phyloP scores from a whole-genome alignment of 2,113 vertebrate species.

The Oncorhynchus mykiss region DNA sequence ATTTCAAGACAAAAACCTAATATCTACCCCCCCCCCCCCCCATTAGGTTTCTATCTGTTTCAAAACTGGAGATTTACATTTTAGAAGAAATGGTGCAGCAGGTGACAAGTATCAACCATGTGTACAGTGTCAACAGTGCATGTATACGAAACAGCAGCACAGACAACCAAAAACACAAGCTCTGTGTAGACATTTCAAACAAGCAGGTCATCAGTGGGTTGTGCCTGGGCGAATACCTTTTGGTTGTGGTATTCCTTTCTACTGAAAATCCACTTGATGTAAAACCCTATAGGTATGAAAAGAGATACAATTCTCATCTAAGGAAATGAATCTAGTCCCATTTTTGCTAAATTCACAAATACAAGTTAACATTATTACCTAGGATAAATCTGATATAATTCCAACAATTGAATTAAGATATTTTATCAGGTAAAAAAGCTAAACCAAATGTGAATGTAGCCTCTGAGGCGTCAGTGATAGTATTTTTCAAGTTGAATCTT shows the following conservation, averaged over 20 bases:
- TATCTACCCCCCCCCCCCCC: neutral
- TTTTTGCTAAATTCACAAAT: too few relatives aligned
- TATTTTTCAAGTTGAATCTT: too few relatives aligned
- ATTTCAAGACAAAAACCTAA: neutral
- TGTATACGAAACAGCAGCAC: conserved; percentile 72
- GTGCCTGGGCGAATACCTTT: neutral
- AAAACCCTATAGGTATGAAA: neutral
- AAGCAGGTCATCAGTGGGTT: conserved; percentile 45
- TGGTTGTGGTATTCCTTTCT: neutral
- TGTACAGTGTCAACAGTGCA: conserved; percentile 74
- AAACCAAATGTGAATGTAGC: too few relatives aligned
- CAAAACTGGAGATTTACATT: neutral
- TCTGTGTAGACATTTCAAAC: conserved; percentile 75
- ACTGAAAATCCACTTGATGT: neutral
- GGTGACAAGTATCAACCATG: conserved; percentile 60
- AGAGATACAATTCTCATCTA: too few relatives aligned
- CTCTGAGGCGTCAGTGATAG: too few relatives aligned
- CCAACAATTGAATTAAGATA: too few relatives aligned
- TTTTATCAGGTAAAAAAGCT: too few relatives aligned
- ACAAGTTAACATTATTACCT: too few relatives aligned
- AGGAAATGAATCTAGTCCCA: too few relatives aligned
- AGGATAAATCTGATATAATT: too few relatives aligned
- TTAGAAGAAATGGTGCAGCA: conserved; percentile 55
- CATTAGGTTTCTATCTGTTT: neutral
- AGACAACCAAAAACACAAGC: conserved; percentile 67